Conservation (phyloP, 2,113 vertebrate species). For the Forbesichthys papilliferus region DNA sequence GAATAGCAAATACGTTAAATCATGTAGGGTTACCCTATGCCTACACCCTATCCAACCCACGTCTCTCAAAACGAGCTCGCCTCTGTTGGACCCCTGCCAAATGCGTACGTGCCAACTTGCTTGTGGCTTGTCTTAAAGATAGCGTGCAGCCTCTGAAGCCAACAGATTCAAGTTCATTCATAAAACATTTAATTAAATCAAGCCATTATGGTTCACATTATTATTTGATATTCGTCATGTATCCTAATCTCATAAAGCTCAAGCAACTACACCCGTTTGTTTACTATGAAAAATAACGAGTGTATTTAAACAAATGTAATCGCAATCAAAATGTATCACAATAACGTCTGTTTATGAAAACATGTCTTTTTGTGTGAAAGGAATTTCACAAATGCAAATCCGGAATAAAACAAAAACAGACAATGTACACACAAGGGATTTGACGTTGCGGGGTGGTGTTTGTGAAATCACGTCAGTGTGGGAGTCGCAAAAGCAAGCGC, state of each 20-base stretch:
- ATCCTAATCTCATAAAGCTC: neutral
- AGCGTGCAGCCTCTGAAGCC: slow-evolving; percentile 2
- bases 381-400: slow-evolving; percentile 60
- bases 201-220: neutral
- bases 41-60: neutral
- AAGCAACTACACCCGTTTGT: too few species aligned
- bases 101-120: slow-evolving; percentile 63
- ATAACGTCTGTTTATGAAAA: slow-evolving; percentile 17
- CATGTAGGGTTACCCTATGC: too few species aligned
- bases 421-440: neutral
- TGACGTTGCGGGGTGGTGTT: slow-evolving; percentile 39
- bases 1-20: too few species aligned
- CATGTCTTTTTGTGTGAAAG: slow-evolving; percentile 50
- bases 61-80: slow-evolving; percentile 43
- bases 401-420: slow-evolving; percentile 47
- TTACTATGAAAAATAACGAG: neutral
- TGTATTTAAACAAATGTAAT: neutral
- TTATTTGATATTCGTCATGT: neutral
- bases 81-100: slow-evolving; percentile 52
- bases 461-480: slow-evolving; percentile 39
- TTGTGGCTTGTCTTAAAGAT: slow-evolving; percentile 4
- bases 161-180: slow-evolving; percentile 22
- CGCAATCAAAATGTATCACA: neutral
- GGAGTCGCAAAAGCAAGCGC: slow-evolving; percentile 33
- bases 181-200: neutral